A percentile compares a stretch with the other conserved stretches of the same genome.
These are phyloP conservation scores for Leuctra nigra DNA, from an alignment of 2,888 invertebrate genomes.

Conservation along the genomic window DNA sequence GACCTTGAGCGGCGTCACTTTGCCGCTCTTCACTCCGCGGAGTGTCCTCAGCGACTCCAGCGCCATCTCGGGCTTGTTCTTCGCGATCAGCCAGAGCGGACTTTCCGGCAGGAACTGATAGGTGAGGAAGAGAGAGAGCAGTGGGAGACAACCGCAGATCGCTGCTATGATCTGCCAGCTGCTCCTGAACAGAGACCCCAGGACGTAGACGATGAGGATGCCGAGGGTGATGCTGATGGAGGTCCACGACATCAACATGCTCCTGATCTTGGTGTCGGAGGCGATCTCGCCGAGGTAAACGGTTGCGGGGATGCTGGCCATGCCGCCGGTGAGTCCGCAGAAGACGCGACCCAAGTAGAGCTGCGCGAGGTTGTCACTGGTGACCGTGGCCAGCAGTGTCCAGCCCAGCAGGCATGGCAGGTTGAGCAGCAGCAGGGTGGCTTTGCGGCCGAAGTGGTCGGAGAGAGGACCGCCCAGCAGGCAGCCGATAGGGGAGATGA, in stretches of 20 bases:
- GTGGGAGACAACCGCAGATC: constrained; percentile 1
- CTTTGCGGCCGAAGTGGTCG: constrained; percentile 15
- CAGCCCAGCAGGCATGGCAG: constrained; percentile 16
- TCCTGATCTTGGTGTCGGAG: background rate
- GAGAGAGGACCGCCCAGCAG: constrained; percentile 7
- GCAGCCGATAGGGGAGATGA: constrained; percentile 13
- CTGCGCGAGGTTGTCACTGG: constrained; percentile 6
- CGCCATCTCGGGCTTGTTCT: background rate
- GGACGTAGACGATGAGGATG: constrained; percentile 15
- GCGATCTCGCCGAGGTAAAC: constrained; percentile 19
- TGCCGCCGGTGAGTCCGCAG: constrained; percentile 15
- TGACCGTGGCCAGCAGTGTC: constrained; percentile 12
- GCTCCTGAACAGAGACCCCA: constrained; percentile 4
- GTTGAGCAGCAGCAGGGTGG: constrained; percentile 7
- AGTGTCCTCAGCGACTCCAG: background rate
- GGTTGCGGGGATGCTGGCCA: constrained; percentile 9
- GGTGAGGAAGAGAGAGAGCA: background rate
- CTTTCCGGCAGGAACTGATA: constrained; percentile 12
- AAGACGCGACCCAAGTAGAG: constrained; percentile 17
- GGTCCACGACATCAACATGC: constrained; percentile 11
- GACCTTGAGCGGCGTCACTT: background rate
- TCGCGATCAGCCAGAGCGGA: constrained; percentile 17
- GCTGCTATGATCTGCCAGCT: constrained; percentile 18
- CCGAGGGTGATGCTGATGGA: constrained; percentile 12
- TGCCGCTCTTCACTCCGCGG: background rate